Conservation (phyloP, 2,113 vertebrate genomes). For the Sebastes schlegelii region DNA sequence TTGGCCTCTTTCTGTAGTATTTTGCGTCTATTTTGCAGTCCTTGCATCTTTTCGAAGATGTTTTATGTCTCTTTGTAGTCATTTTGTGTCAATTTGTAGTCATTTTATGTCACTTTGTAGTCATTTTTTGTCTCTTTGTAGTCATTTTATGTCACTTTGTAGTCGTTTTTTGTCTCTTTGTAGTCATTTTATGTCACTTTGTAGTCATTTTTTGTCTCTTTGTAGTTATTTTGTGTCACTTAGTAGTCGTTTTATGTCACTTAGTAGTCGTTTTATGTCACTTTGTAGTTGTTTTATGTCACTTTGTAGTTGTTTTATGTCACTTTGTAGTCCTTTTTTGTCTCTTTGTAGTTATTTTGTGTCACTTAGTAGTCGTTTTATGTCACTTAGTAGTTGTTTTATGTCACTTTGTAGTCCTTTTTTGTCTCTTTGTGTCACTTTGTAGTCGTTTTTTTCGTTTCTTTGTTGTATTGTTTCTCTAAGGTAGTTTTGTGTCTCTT, state of each 20-base stretch:
- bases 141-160: background rate
- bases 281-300: rapidly evolving
- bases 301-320: background rate
- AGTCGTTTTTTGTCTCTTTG: background rate
- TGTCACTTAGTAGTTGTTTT: background rate
- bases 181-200: background rate
- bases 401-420: background rate
- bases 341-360: background rate
- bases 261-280: background rate
- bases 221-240: background rate
- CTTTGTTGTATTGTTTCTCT: background rate
- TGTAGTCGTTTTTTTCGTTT: background rate
- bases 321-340: background rate
- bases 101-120: background rate
- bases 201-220: background rate
- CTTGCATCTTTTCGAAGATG: background rate
- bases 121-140: too few relatives aligned
- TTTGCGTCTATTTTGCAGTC: background rate
- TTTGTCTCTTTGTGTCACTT: background rate
- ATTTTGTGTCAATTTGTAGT: background rate
- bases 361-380: background rate
- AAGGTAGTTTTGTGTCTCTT: too few relatives aligned
- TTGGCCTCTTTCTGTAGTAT: background rate
- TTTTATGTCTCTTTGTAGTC: background rate
- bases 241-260: background rate